Conservation (phyloP, 2,888 invertebrate genomes). For the Horisme vitalbata region DNA sequence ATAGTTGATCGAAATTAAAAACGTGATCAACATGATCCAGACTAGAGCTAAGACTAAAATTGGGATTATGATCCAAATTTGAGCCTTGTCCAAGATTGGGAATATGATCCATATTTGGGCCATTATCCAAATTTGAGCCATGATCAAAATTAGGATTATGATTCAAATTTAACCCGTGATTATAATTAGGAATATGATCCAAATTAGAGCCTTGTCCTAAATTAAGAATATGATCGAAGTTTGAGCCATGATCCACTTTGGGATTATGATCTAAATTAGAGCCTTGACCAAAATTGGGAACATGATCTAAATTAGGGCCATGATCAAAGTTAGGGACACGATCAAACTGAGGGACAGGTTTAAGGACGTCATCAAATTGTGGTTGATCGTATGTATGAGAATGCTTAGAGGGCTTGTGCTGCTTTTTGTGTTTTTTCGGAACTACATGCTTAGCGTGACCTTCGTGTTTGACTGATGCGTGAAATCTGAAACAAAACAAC, state of each 20-base stretch:
- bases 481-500: conserved; percentile 48
- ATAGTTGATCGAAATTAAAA: too few species aligned
- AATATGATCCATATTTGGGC: too few species aligned
- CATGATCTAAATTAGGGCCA: conserved; percentile 1
- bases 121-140: neutral
- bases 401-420: conserved; percentile 30
- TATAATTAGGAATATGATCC: neutral
- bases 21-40: neutral
- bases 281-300: neutral
- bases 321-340: neutral
- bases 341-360: too few species aligned
- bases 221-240: neutral
- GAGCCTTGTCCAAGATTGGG: too few species aligned
- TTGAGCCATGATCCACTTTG: neutral
- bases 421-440: conserved; percentile 23
- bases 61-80: too few species aligned
- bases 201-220: neutral
- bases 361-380: neutral
- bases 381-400: conserved; percentile 5
- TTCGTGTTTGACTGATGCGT: conserved; percentile 47
- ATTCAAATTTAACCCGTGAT: neutral
- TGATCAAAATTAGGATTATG: neutral
- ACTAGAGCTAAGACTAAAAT: neutral
- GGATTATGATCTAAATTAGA: neutral
- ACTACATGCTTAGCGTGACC: conserved; percentile 39